These are phyloP conservation scores for Palythoa heliodiscus DNA, from an alignment of 92 coral and sea anemone species.

Conservation along the genomic window DNA sequence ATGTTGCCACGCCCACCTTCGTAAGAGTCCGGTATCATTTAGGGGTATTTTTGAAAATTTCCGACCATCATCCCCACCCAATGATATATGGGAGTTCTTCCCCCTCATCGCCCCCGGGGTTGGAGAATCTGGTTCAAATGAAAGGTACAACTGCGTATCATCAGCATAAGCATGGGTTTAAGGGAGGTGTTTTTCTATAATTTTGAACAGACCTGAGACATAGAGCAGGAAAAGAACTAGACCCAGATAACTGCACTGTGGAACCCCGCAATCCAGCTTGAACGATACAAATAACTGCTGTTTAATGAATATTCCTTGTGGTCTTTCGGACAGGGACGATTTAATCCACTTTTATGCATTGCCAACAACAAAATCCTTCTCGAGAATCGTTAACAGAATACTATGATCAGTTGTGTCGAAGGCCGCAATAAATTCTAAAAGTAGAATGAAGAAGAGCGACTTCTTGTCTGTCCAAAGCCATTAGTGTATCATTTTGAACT, in stretches of 20 bases:
- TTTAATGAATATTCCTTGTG: conserved; percentile 21
- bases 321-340: conserved; percentile 30
- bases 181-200: conserved; percentile 42
- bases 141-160: conserved; percentile 46
- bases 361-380: conserved; percentile 45
- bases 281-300: background rate
- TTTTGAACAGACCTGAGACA: conserved; percentile 35
- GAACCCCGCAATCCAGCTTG: conserved; percentile 43
- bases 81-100: too few relatives aligned
- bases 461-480: conserved; percentile 41
- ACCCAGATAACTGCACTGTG: conserved; percentile 44
- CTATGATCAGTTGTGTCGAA: conserved; percentile 49
- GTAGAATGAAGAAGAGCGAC: conserved; percentile 27
- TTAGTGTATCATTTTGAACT: conserved; percentile 48
- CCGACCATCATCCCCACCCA: too few relatives aligned
- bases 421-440: conserved; percentile 37
- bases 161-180: conserved; percentile 43
- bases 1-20: too few relatives aligned
- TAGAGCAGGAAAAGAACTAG: conserved; percentile 33
- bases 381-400: conserved; percentile 43
- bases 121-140: conserved; percentile 40
- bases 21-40: too few relatives aligned
- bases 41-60: too few relatives aligned
- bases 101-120: background rate
- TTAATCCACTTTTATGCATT: conserved; percentile 26